Percentiles rank a stretch among this genome's conserved stretches.
These are phyloP conservation scores for Eustalomyia histrio DNA, from an alignment of 2,888 invertebrate genomes.

Conservation along the genomic window DNA sequence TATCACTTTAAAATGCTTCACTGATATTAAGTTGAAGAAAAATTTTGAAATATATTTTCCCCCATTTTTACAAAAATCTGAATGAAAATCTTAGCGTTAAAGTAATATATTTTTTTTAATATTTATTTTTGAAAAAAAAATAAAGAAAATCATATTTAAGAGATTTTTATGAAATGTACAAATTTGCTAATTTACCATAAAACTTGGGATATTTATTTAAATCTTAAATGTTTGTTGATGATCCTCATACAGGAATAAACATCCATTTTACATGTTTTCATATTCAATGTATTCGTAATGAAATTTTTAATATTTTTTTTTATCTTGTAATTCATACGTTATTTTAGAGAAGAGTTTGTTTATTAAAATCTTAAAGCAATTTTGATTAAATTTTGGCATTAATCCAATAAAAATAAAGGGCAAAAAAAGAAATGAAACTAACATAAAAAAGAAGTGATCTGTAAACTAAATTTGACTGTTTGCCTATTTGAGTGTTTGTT, in stretches of 20 bases:
- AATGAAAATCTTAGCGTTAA: constrained; percentile 50
- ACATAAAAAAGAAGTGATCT: constrained; percentile 55
- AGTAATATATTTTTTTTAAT: constrained; percentile 45
- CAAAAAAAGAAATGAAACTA: constrained; percentile 30
- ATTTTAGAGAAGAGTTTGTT: constrained; percentile 55
- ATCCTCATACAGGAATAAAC: constrained; percentile 53
- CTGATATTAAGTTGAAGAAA: constrained; percentile 39
- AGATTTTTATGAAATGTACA: constrained; percentile 76
- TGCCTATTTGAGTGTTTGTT: constrained; percentile 25
- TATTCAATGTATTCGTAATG: constrained; percentile 46
- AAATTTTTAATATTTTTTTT: constrained; percentile 55
- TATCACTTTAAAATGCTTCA: constrained; percentile 41
- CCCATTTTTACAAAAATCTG: constrained; percentile 18
- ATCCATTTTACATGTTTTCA: constrained; percentile 18
- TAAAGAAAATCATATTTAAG: constrained; percentile 48
- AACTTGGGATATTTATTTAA: constrained; percentile 78
- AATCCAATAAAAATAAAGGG: constrained; percentile 70
- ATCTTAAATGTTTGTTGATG: constrained; percentile 64
- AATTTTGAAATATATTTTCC: constrained; percentile 21
- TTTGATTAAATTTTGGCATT: constrained; percentile 78
- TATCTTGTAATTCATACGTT: constrained; percentile 44
- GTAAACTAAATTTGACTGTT: constrained; percentile 18
- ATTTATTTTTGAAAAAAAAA: constrained; percentile 12
- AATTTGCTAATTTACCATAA: constrained; percentile 80
- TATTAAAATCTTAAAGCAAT: constrained; percentile 58